Conservation (phyloP, 2,888 invertebrate species). For the Litoditis marina region DNA sequence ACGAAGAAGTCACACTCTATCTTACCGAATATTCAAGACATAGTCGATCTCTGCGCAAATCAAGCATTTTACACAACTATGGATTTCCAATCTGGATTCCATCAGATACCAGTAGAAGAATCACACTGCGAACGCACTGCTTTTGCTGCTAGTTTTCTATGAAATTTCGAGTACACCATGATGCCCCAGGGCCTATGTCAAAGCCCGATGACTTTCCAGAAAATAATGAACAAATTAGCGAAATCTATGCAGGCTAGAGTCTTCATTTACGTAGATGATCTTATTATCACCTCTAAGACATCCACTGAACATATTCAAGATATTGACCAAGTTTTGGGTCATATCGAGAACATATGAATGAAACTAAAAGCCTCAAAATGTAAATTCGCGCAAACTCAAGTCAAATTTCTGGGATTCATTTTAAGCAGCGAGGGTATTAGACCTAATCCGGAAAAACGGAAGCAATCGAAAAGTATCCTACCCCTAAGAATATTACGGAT, state of each 20-base stretch:
- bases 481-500: slow-evolving; percentile 15
- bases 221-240: slow-evolving; percentile 11
- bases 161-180: slow-evolving; percentile 13
- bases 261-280: slow-evolving; percentile 26
- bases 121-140: slow-evolving; percentile 15
- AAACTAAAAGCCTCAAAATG: slow-evolving; percentile 29
- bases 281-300: slow-evolving; percentile 9
- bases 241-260: neutral
- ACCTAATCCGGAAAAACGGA: slow-evolving; percentile 23
- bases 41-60: neutral
- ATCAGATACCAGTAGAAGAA: slow-evolving; percentile 16
- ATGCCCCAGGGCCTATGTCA: slow-evolving; percentile 24
- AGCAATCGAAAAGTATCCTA: slow-evolving; percentile 16
- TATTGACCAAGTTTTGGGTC: slow-evolving; percentile 19
- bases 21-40: slow-evolving; percentile 5
- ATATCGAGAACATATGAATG: slow-evolving; percentile 21
- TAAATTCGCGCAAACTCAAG: slow-evolving; percentile 14
- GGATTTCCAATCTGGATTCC: slow-evolving; percentile 25
- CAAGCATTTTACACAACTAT: slow-evolving; percentile 13
- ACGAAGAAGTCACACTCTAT: slow-evolving; percentile 5
- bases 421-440: slow-evolving; percentile 24
- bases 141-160: slow-evolving; percentile 13
- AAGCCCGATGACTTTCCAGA: slow-evolving; percentile 19
- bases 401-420: slow-evolving; percentile 30
- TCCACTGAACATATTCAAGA: slow-evolving; percentile 21